Evolutionary conservation across 1,140 invertebrate genomes (phyloP).

Genomic region (Meteorus sp.): DNA sequence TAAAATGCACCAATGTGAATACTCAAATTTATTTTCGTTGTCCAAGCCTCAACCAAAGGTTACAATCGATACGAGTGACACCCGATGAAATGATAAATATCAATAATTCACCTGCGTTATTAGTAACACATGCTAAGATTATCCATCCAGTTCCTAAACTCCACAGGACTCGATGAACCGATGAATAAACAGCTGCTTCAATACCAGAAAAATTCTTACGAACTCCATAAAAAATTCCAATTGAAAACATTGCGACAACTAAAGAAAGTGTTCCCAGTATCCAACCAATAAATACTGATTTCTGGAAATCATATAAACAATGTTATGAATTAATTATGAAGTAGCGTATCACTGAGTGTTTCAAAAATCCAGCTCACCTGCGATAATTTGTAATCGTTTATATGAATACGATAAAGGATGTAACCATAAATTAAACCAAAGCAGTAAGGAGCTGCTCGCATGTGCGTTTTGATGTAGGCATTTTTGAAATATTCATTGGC

Average conservation of each 20-base stretch:
- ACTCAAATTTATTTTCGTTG: constrained; percentile 31
- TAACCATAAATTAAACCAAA: constrained; percentile 68
- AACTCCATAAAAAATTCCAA: constrained; percentile 65
- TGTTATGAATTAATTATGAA: background rate
- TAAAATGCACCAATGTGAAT: too few species aligned
- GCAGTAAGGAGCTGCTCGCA: constrained; percentile 69
- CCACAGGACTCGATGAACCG: constrained; percentile 69
- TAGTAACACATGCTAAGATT: constrained; percentile 70
- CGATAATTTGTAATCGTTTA: constrained; percentile 57
- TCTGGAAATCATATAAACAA: constrained; percentile 42
- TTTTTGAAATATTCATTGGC: constrained; percentile 65
- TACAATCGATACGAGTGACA: background rate
- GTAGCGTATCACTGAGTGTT: too few species aligned
- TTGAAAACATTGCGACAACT: constrained; percentile 62
- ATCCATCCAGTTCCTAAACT: constrained; percentile 70
- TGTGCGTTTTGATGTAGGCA: constrained; percentile 71
- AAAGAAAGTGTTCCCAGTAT: constrained; percentile 60
- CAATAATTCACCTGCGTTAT: constrained; percentile 69
- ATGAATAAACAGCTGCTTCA: constrained; percentile 68
- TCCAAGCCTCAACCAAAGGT: constrained; percentile 5
- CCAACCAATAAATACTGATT: constrained; percentile 63
- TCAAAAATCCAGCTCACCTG: too few species aligned
- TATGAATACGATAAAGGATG: constrained; percentile 65
- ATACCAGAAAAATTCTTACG: constrained; percentile 62
- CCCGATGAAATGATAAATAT: too few species aligned